Conservation (phyloP, 2,888 invertebrate genomes). For the Fragum sueziense region DNA sequence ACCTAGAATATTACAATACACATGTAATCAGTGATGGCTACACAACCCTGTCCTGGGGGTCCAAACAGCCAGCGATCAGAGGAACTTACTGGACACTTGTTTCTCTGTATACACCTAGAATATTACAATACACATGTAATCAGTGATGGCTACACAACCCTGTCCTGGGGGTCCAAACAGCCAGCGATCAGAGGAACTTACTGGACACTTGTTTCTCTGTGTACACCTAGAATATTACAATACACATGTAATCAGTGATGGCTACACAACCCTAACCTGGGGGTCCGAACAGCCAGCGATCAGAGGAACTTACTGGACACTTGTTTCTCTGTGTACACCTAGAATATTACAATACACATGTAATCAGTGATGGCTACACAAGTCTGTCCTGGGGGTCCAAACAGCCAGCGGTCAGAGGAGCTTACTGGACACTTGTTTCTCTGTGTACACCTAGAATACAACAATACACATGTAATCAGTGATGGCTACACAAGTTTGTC, state of each 20-base stretch:
- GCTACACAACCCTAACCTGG: constrained; percentile 68
- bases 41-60: constrained; percentile 64
- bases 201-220: constrained; percentile 65
- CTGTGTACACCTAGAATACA: constrained; percentile 71
- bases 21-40: constrained; percentile 74
- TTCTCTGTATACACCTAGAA: constrained; percentile 68
- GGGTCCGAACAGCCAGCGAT: constrained; percentile 69
- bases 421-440: constrained; percentile 67
- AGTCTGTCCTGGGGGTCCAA: constrained; percentile 58
- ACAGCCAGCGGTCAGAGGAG: constrained; percentile 70
- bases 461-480: too few species aligned
- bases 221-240: constrained; percentile 68
- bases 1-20: constrained; percentile 66
- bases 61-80: constrained; percentile 71
- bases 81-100: constrained; percentile 65
- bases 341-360: too few species aligned
- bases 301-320: constrained; percentile 67
- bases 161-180: constrained; percentile 60
- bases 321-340: constrained; percentile 68
- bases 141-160: constrained; percentile 73
- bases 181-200: constrained; percentile 71
- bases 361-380: constrained; percentile 75
- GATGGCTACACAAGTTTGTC: constrained; percentile 72
- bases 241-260: constrained; percentile 72
- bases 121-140: too few species aligned